A percentile compares a stretch with the other conserved stretches of the same genome.
These are phyloP conservation scores for Laticauda colubrina DNA, from an alignment of 2,113 vertebrate species.

Conservation along the genomic window DNA sequence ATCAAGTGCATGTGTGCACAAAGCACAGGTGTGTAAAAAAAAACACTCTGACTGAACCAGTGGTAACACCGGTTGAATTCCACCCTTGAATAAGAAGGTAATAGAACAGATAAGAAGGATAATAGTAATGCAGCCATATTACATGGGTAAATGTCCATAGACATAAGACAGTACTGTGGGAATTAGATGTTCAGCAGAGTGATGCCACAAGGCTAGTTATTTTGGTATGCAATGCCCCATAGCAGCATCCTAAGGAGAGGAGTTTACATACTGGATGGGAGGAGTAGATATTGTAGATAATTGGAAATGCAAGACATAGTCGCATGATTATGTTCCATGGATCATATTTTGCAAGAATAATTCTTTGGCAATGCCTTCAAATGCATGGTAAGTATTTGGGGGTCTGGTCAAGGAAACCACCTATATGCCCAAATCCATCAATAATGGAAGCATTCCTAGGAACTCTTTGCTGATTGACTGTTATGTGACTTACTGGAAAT, in stretches of 20 bases:
- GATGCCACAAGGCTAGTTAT: background rate
- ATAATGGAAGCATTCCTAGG: background rate
- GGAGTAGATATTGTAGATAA: background rate
- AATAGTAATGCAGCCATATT: background rate
- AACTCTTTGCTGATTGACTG: background rate
- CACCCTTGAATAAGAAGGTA: background rate
- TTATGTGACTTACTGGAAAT: background rate
- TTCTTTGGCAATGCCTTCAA: background rate
- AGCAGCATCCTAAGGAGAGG: background rate
- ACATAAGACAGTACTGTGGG: background rate
- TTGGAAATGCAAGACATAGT: background rate
- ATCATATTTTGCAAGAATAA: background rate
- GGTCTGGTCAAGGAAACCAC: background rate
- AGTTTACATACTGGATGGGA: background rate
- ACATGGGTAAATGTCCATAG: background rate
- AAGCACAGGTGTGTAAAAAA: no score
- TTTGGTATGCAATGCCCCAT: background rate
- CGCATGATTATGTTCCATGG: background rate
- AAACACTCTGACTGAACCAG: no score
- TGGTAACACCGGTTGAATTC: no score
- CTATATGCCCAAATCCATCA: background rate
- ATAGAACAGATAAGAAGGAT: background rate
- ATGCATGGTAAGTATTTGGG: background rate
- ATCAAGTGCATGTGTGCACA: no score
- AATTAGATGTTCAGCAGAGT: background rate